Base-by-base conservation (phyloP, 2,888 invertebrate genomes). In the Limnephilus marmoratus region DNA sequence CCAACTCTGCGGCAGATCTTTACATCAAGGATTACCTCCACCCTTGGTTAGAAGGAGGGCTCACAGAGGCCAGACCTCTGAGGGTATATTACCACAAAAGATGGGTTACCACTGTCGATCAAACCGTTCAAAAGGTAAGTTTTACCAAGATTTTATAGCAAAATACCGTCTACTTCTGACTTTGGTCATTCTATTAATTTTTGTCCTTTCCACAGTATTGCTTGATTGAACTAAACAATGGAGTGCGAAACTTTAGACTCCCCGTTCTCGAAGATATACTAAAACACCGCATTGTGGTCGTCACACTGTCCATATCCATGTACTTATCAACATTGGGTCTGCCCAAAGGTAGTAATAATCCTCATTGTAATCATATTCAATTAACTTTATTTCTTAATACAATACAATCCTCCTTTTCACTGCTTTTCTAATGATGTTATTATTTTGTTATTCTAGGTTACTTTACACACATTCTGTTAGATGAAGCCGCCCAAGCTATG, bases 401-500 rank as follows among this genome's bases (percentile, higher is more conserved):
- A 31, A 9, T 90, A 31, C 34, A 82, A 82, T 82, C 29, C 34
- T 68, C 31, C 11, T 34, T 31, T 82, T 83, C 34, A 83, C 34
- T 90, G 13, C 24, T 91, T 31, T 83, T 83, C 34, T 83, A 83
- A 83, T 24, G 68, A 24, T 5, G 7, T 83, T 34, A 86, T 45
- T n/a, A 31, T 45, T 45, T 45, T 90, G 81, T 81, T 91, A 90
- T 93, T 94, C 2, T 93, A 96, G 96, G 96, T 83, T 96, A 96
- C 94, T 98, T 98, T 94, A 98, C 98, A 0, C 98, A 98, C 95
- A 98, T 98, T 93, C 96, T 98, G 92, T 96, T 98, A 90, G 98
- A 98, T 95, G 98, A 98, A 96, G 98, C 98, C 0, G 98, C 98
- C 0, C 98, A 98, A 95, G 98, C 98, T 0, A 97, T 98, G 96